Base-by-base conservation (phyloP, 2,888 invertebrate genomes). In the Lepidocyrtoides sp. region DNA sequence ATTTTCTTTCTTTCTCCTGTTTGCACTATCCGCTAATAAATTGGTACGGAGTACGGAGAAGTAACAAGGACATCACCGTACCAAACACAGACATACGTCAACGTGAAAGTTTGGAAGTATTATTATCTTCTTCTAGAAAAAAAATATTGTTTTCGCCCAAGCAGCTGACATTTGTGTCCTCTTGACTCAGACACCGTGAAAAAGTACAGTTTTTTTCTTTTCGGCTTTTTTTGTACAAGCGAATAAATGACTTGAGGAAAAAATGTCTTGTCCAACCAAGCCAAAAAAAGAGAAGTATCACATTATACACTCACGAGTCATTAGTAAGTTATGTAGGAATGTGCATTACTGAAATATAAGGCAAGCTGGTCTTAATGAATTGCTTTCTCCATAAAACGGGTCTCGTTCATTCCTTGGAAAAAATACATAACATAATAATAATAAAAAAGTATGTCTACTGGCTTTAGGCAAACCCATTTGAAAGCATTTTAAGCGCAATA, bases 291-390 rank as follows among this genome's bases (percentile, higher is more conserved):
- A n/a, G n/a, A n/a, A n/a, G n/a, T n/a, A n/a, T n/a, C n/a, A n/a
- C n/a, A n/a, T n/a, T n/a, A 60, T 20, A 23, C 8, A 60, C 26
- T 23, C 20, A 60, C 26, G 60, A 60, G 60, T 2, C 17, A 60
- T 60, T 60, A 66, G 66, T 26, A 66, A 66, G 32, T 66, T 32
- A 2, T 66, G 60, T 23, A 60, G 26, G 20, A n/a, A n/a, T n/a
- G n/a, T n/a, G n/a, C n/a, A n/a, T n/a, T 8, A 23, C 20, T 0
- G 12, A 7, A 60, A 60, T 26, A 60, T 60, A 26, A 17, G 10
- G 10, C 60, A 66, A 66, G 32, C n/a, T 32, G 66, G n/a, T 32
- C 29, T 66, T 66, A 66, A 66, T 66, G 66, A 66, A 66, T 66
- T 66, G 14, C 66, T 66, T 66, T 66, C 29, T 26, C 60, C 26